Evolutionary conservation across 2,888 invertebrate genomes (phyloP).

Genomic region (Rhogogaster chlorosoma): DNA sequence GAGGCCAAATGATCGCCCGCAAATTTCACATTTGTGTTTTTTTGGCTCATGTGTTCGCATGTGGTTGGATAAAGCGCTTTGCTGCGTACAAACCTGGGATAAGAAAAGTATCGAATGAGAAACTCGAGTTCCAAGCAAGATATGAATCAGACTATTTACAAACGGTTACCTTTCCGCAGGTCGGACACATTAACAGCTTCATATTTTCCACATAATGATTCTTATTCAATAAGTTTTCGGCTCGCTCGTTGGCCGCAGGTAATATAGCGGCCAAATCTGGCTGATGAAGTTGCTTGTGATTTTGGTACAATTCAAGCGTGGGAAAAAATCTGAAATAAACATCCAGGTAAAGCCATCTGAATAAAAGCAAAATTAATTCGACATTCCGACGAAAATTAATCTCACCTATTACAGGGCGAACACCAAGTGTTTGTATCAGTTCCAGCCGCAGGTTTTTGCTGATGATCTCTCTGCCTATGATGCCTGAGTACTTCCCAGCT

Average conservation of each 20-base stretch:
- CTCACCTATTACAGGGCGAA: slow-evolving; percentile 68
- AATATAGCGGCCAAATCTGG: slow-evolving; percentile 44
- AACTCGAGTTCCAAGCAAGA: not conserved
- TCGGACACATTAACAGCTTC: slow-evolving; percentile 69
- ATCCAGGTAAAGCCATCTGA: not conserved
- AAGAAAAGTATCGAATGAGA: not conserved
- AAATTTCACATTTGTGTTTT: slow-evolving; percentile 71
- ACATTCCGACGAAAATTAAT: not conserved
- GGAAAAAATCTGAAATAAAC: slow-evolving; percentile 66
- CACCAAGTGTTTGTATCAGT: slow-evolving; percentile 69
- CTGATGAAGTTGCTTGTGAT: slow-evolving; percentile 67
- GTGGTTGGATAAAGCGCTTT: slow-evolving; percentile 73
- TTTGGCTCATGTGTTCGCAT: slow-evolving; percentile 74
- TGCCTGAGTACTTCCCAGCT: slow-evolving; percentile 72
- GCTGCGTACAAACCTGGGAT: slow-evolving; percentile 70
- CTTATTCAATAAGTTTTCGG: slow-evolving; percentile 55
- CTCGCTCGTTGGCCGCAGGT: not conserved
- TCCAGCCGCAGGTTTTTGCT: slow-evolving; percentile 59
- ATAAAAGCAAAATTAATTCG: not conserved
- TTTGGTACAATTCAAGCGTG: slow-evolving; percentile 63
- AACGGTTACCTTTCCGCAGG: slow-evolving; percentile 69
- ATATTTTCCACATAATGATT: slow-evolving; percentile 64
- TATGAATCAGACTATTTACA: not conserved
- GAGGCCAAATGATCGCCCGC: slow-evolving; percentile 71
- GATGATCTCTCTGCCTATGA: slow-evolving; percentile 69